Percentiles rank a stretch among this genome's conserved stretches.
Conservation (phyloP, 2,888 invertebrate species). For the Euclidia mi region DNA sequence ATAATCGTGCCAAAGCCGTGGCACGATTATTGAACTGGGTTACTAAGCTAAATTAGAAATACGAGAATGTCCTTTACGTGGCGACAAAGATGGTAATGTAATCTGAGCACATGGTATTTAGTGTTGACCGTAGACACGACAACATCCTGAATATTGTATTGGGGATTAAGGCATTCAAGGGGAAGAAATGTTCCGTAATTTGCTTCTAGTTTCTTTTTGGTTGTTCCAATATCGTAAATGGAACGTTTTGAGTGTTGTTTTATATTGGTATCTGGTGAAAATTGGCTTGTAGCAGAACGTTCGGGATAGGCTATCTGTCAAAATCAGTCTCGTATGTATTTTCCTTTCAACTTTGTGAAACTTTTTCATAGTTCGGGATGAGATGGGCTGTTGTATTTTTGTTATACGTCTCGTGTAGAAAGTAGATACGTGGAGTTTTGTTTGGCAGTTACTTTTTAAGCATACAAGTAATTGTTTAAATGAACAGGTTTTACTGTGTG, state of each 20-base stretch:
- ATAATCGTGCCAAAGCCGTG: slow-evolving; percentile 10
- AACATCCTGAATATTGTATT: slow-evolving; percentile 48
- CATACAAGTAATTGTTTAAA: no score
- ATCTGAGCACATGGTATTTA: slow-evolving; percentile 50
- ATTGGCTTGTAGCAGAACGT: neutral
- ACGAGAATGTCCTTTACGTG: slow-evolving; percentile 29
- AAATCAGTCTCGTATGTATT: no score
- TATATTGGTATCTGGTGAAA: neutral
- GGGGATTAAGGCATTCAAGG: slow-evolving; percentile 39
- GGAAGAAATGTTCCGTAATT: slow-evolving; percentile 37
- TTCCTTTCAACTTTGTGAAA: neutral
- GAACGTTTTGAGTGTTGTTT: slow-evolving; percentile 1
- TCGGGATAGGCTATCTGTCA: no score
- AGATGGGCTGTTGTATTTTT: neutral
- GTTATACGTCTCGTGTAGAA: neutral
- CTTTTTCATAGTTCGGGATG: neutral
- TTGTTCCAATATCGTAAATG: slow-evolving; percentile 35
- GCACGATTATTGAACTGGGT: no score
- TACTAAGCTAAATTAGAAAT: slow-evolving; percentile 34
- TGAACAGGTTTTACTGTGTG: no score
- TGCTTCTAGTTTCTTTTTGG: slow-evolving; percentile 26
- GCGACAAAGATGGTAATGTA: slow-evolving; percentile 40
- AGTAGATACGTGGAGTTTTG: no score
- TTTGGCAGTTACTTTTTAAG: no score
- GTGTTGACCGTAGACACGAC: slow-evolving; percentile 23